A percentile compares a stretch with the other conserved stretches of the same genome.
Conservation (phyloP, 2,113 vertebrate genomes). For the Xiphophorus maculatus region DNA sequence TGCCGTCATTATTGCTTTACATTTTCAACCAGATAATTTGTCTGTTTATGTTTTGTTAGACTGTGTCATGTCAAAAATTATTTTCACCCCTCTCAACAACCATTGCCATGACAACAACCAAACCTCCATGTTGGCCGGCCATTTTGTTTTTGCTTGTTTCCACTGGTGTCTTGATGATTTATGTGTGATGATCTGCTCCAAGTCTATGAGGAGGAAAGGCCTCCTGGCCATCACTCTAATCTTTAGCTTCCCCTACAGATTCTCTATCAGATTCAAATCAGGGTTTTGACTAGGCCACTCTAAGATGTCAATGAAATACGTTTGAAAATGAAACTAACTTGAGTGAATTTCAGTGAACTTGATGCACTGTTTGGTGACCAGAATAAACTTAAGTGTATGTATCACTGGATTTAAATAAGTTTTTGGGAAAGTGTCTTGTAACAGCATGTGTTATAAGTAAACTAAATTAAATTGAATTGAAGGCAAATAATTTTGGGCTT, state of each 20-base stretch:
- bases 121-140: background rate
- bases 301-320: background rate
- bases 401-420: too few relatives aligned
- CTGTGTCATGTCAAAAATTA: background rate
- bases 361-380: too few relatives aligned
- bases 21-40: background rate
- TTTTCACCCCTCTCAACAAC: background rate
- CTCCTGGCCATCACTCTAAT: background rate
- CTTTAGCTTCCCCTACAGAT: background rate
- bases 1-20: too few relatives aligned
- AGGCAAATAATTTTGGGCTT: too few relatives aligned
- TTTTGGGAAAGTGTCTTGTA: too few relatives aligned
- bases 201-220: background rate
- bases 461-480: too few relatives aligned
- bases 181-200: background rate
- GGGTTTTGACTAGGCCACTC: background rate
- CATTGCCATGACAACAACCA: background rate
- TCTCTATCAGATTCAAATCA: background rate
- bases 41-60: background rate
- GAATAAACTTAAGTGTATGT: too few relatives aligned
- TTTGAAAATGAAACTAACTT: too few relatives aligned
- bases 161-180: background rate
- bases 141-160: background rate
- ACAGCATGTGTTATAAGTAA: too few relatives aligned
- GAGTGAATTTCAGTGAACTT: too few relatives aligned